These are phyloP conservation scores for Acanthiza pusilla DNA, from an alignment of 2,797 vertebrate genomes.

Conservation along the genomic window DNA sequence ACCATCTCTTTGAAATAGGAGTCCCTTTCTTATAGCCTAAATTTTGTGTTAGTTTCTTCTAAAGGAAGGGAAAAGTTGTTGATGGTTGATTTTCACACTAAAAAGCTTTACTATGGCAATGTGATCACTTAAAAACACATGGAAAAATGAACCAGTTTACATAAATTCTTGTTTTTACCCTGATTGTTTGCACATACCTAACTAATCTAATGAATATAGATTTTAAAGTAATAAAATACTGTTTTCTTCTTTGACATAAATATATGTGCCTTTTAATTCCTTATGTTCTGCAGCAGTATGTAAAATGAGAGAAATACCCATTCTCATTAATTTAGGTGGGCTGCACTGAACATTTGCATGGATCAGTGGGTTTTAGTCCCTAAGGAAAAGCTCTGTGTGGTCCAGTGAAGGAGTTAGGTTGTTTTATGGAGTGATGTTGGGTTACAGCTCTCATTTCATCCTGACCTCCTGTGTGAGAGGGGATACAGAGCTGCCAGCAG, in stretches of 20 bases:
- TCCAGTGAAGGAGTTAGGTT: slow-evolving; percentile 61
- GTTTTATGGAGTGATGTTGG: slow-evolving; percentile 62
- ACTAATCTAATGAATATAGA: neutral
- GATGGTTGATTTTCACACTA: neutral
- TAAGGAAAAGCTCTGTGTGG: slow-evolving; percentile 56
- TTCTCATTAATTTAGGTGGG: slow-evolving; percentile 35
- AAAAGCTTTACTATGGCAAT: neutral
- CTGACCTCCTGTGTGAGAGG: slow-evolving; percentile 48
- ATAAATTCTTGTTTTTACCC: neutral
- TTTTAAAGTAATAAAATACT: neutral
- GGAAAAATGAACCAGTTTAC: neutral
- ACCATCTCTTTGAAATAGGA: neutral
- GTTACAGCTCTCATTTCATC: slow-evolving; percentile 58
- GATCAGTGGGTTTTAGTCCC: slow-evolving; percentile 45
- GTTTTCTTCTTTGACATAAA: neutral
- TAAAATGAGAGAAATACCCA: neutral
- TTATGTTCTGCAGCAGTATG: neutral
- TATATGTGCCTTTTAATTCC: neutral
- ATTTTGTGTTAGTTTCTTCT: neutral
- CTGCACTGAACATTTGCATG: slow-evolving; percentile 14
- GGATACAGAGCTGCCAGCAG: slow-evolving; percentile 47
- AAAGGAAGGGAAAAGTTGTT: neutral
- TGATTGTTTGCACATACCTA: neutral
- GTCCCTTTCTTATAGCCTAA: neutral
- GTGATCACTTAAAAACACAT: neutral